phyloP scores from a whole-genome alignment of 2,888 invertebrate genomes.

The Drosophila longiperda region DNA sequence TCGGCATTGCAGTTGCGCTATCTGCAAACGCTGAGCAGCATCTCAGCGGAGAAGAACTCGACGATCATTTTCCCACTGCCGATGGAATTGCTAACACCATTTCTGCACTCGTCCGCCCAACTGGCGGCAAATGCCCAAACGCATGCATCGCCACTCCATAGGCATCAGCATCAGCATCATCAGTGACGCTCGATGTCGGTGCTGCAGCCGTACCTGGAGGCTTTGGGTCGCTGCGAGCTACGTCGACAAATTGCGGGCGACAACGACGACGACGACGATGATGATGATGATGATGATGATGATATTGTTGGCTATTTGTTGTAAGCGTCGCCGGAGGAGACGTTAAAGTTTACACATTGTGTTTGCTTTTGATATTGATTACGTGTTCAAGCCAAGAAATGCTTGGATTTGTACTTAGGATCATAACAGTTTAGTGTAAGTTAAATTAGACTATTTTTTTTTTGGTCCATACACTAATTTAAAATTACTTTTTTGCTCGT shows the following conservation, averaged over 20 bases:
- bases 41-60: conserved; percentile 97
- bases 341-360: not conserved
- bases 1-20: conserved; percentile 91
- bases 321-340: conserved; percentile 12
- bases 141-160: conserved; percentile 44
- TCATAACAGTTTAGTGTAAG: conserved; percentile 2
- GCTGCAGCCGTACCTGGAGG: conserved; percentile 77
- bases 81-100: conserved; percentile 89
- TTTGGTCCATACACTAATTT: not conserved
- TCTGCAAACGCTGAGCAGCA: conserved; percentile 94
- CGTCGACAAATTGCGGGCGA: conserved; percentile 54
- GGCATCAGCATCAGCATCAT: conserved; percentile 60
- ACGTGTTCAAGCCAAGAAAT: too few relatives aligned
- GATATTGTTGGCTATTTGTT: conserved; percentile 69
- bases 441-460: not conserved
- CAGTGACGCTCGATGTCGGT: conserved; percentile 80
- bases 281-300: conserved; percentile 58
- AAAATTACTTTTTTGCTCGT: not conserved
- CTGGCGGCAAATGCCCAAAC: conserved; percentile 25
- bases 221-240: conserved; percentile 75
- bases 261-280: conserved; percentile 49
- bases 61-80: conserved; percentile 97
- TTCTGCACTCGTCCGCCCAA: conserved; percentile 65
- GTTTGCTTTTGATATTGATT: not conserved
- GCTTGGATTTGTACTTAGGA: conserved; percentile 2